Base-by-base conservation (phyloP, 1,140 invertebrate genomes). In the Monomorium pharaonis region DNA sequence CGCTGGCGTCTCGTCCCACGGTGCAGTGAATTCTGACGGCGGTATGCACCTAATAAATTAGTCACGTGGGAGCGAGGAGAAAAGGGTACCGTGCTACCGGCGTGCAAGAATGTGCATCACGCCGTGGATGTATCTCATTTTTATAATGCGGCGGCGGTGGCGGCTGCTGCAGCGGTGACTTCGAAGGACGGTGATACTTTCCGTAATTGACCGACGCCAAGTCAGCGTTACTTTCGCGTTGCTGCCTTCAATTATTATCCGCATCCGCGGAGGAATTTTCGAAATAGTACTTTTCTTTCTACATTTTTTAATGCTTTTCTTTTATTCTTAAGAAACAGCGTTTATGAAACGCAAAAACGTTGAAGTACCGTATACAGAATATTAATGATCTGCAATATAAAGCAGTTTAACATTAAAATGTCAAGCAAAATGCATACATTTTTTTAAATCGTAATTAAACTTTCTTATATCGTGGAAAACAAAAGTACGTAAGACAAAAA, bases 31-130 rank as follows among this genome's bases (percentile, higher is more conserved):
- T 75, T 74, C 81, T 54, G 72, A 77, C 60, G 56, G n/a, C 74
- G 72, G 74, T 77, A 77, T 77, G 81, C 81, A 65, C 72, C 83
- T 84, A 85, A 85, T 85, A 85, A 85, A 85, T 85, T 85, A 85
- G 84, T 85, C 84, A 85, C 84, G 84, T 78, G 74, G 74, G 72
- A 77, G 70, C 81, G 80, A 75, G 42, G 30, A 84, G 47, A 84
- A 77, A 77, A 84, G 30, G 58, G 60, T 49, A 76, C 69, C 58
- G 27, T 49, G 67, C 80, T 84, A 76, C 81, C 65, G 78, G 65
- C 65, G 78, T 72, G 78, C 78, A 81, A 81, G 67, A 83, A 58
- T 74, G 78, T 56, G 67, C 78, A 83, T 74, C 78, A 42, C 37
- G 49, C 67, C 78, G 67, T 74, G 37, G 67, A 83, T 83, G 78